Conservation (phyloP, 1,140 invertebrate species). For the Harpegnathos saltator region DNA sequence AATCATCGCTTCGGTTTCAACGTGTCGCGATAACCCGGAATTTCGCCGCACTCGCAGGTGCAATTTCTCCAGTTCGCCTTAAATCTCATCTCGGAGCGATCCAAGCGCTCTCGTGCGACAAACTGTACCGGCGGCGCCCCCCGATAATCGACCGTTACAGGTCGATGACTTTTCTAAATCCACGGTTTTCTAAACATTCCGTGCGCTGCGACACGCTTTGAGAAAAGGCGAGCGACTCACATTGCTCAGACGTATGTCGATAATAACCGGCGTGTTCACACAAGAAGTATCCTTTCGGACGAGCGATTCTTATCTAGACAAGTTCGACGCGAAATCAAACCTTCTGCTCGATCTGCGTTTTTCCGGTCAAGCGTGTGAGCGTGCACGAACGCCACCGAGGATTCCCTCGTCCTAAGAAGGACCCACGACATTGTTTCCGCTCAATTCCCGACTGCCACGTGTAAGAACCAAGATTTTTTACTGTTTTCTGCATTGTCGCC, state of each 20-base stretch:
- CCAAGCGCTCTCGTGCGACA: too few species aligned
- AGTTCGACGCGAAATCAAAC: constrained; percentile 38
- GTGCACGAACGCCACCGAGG: background rate
- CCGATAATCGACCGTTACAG: constrained; percentile 25
- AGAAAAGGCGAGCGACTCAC: constrained; percentile 12
- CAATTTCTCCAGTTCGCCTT: too few species aligned
- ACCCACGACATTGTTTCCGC: constrained; percentile 36
- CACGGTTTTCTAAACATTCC: constrained; percentile 25
- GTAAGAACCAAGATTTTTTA: constrained; percentile 19
- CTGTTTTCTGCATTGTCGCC: background rate
- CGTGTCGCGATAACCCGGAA: too few species aligned
- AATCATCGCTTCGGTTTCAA: too few species aligned
- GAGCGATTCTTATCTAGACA: constrained; percentile 16
- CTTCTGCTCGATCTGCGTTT: background rate
- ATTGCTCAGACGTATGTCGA: constrained; percentile 7
- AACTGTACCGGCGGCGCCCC: background rate
- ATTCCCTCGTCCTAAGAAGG: background rate
- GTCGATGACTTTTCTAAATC: constrained; percentile 12
- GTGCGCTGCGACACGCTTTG: constrained; percentile 2
- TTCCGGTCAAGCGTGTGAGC: background rate
- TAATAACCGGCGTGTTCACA: constrained; percentile 44
- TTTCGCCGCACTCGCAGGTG: too few species aligned
- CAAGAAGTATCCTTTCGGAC: constrained; percentile 39
- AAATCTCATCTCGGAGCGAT: too few species aligned
- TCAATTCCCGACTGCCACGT: constrained; percentile 34